Percentiles rank a stretch among this genome's conserved stretches.
Conservation (phyloP, 2,797 vertebrate species). For the Neomorphus geoffroyi region DNA sequence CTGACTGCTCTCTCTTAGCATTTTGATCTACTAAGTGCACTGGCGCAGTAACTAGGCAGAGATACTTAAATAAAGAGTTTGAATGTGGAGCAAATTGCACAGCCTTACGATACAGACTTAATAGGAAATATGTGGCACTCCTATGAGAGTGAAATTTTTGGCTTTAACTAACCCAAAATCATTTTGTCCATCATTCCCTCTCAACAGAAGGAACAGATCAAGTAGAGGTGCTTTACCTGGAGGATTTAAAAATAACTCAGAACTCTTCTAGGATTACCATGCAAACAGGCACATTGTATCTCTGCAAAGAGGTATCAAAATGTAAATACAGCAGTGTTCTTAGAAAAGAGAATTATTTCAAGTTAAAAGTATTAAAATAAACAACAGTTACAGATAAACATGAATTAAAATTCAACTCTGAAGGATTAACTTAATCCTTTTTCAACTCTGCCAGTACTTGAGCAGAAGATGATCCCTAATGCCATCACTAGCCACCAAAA, state of each 20-base stretch:
- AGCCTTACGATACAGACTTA: not conserved
- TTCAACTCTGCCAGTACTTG: not conserved
- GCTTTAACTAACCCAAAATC: slow-evolving; percentile 19
- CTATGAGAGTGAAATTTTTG: slow-evolving; percentile 35
- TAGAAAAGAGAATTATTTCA: slow-evolving; percentile 35
- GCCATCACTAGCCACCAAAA: not conserved
- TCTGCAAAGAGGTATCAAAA: slow-evolving; percentile 52
- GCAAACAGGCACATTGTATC: slow-evolving; percentile 18
- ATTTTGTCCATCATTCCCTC: not conserved
- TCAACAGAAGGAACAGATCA: not conserved
- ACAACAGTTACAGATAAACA: slow-evolving; percentile 38
- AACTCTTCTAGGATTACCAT: not conserved
- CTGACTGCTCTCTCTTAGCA: not conserved
- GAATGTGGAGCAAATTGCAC: not conserved
- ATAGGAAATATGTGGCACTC: not conserved
- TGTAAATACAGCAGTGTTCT: slow-evolving; percentile 33
- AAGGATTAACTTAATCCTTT: slow-evolving; percentile 43
- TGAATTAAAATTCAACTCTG: slow-evolving; percentile 1
- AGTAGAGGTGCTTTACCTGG: not conserved
- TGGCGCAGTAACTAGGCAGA: not conserved
- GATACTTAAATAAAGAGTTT: not conserved
- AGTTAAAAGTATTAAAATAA: slow-evolving; percentile 55
- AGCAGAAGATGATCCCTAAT: not conserved
- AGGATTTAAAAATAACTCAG: slow-evolving; percentile 15
- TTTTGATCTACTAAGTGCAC: not conserved